phyloP scores from a whole-genome alignment of 2,888 invertebrate species.

The Lapara coniferarum region DNA sequence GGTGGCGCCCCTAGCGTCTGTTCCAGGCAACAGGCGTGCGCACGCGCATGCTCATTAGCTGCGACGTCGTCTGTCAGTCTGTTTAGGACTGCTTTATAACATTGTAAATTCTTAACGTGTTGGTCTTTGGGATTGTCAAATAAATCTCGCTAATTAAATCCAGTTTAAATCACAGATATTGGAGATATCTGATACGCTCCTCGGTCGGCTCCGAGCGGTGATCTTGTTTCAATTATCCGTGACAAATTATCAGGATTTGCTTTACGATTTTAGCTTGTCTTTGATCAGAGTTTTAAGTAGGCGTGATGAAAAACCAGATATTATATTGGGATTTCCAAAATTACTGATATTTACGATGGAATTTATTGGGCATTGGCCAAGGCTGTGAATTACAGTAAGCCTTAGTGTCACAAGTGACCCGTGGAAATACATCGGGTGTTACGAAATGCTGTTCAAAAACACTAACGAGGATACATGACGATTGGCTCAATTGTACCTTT shows the following conservation, averaged over 20 bases:
- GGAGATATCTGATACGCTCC: conserved; percentile 17
- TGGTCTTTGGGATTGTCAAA: conserved; percentile 42
- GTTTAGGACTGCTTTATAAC: conserved; percentile 65
- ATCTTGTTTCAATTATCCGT: conserved; percentile 16
- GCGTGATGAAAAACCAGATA: conserved; percentile 13
- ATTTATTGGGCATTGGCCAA: conserved; percentile 19
- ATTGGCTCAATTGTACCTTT: conserved; percentile 9
- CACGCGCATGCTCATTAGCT: conserved; percentile 58
- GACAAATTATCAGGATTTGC: conserved; percentile 20
- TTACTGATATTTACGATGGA: conserved; percentile 17
- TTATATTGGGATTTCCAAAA: neutral
- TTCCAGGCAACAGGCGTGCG: conserved; percentile 44
- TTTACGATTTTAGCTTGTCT: conserved; percentile 12
- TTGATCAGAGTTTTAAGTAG: conserved; percentile 16
- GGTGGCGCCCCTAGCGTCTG: conserved; percentile 41
- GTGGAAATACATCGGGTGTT: neutral
- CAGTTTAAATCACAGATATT: conserved; percentile 42
- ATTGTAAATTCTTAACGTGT: conserved; percentile 60
- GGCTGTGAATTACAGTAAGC: conserved; percentile 10
- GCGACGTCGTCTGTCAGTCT: conserved; percentile 51
- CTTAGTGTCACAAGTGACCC: neutral
- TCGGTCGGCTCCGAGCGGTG: conserved; percentile 3
- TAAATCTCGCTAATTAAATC: conserved; percentile 55
- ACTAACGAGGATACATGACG: neutral
- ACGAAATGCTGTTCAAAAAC: neutral